Evolutionary conservation across 1,140 invertebrate species (phyloP), one percentile per base, ranked within the genome.

Genomic region (Bathynomus jamesi): DNA sequence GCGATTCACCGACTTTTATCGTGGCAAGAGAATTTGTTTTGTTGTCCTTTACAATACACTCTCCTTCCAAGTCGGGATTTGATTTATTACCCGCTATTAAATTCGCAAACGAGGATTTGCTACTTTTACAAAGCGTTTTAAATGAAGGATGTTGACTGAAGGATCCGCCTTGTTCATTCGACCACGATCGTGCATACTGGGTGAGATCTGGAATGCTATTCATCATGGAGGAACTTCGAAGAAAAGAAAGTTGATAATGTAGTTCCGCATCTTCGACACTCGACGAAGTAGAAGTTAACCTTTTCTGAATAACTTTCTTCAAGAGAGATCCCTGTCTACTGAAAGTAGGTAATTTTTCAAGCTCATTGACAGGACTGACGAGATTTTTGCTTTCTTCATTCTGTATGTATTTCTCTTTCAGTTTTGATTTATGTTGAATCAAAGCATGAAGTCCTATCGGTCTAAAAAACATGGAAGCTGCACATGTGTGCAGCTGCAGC

Each of bases 401-500:
- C 21, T 21, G 13, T 53, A 53, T 17, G 21, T 11, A 3, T 2
- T 17, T 53, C 5, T 53, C 11, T 53, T 21, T 53, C 40, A 17
- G 40, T 27, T 67, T n/a, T 53, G 67, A 3, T 31, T 30, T 40
- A 0, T 70, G 65, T 60, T 75, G 73, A 4, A 75, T 69, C 4
- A 70, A 28, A n/a, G 72, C 69, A 53, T 78, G 77, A 29, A 72
- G 61, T 11, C 68, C 30, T 17, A 76, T 74, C 0, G 87, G 87
- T 10, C 89, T 84, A 78, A 90, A 91, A 0, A 92, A 81, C 0
- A 87, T 87, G 0, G 89, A 89, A 5, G 88, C 87, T 0, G 89
- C 86, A 65, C 89, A 89, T 2, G 90, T 88, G 78, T 92, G 89
- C 1, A 92, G 82, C 87, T 91, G 89, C n/a, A 90, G 88, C 10